Conservation (phyloP, 2,888 invertebrate species). For the Pyrrhosoma nymphula region DNA sequence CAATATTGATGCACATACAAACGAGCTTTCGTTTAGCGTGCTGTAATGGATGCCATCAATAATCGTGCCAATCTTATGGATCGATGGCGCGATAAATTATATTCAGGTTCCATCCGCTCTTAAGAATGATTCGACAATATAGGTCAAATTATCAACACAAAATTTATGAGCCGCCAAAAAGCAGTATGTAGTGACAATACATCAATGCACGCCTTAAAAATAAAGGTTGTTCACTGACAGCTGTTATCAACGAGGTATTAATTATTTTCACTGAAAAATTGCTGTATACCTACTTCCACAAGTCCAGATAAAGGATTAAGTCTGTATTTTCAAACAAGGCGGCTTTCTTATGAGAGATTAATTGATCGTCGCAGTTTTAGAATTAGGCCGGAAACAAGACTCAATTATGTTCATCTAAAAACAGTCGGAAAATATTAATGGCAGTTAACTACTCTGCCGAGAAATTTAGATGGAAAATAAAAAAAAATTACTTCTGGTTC, state of each 20-base stretch:
- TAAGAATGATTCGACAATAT: neutral
- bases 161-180: neutral
- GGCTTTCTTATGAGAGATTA: neutral
- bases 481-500: too few species aligned
- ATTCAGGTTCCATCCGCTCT: neutral
- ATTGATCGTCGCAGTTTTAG: neutral
- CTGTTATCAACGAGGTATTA: neutral
- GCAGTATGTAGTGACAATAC: neutral
- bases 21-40: neutral
- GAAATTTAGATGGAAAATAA: too few species aligned
- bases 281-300: too few species aligned
- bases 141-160: neutral
- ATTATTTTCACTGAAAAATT: too few species aligned
- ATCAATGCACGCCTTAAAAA: neutral
- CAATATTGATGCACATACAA: neutral
- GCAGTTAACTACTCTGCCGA: too few species aligned
- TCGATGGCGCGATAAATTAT: neutral
- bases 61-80: neutral
- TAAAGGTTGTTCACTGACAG: neutral
- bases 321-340: neutral
- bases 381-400: neutral
- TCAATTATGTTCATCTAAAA: too few species aligned
- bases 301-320: neutral
- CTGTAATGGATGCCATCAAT: neutral
- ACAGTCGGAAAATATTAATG: too few species aligned